Evolutionary conservation across 2,888 invertebrate genomes (phyloP), one percentile per base, ranked within the genome.

Genomic region (Hanleya hanleyi): DNA sequence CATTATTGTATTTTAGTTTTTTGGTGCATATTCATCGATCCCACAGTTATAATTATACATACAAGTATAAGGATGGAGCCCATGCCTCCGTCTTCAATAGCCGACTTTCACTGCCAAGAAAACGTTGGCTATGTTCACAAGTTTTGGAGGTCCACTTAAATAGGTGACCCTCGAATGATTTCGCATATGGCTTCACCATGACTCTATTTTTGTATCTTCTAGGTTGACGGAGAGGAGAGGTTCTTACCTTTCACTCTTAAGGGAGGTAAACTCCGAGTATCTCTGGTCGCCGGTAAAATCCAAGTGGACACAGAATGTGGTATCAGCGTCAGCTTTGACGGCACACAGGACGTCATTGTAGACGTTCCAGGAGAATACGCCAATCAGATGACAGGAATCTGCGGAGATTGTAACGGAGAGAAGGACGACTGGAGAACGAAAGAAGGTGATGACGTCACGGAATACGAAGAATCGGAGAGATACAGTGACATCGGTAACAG

Each of bases 401-500:
- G 74, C 36, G 74, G 74, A 4, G 64, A 74, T 57, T 74, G 74
- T 50, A 65, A 74, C 47, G 67, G 71, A 6, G 36, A 38, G 15
- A 36, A 64, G n/a, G 74, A 73, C 65, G 73, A 73, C 29, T 73
- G 32, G 29, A 73, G 35, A 32, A 74, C 73, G 6, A 71, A 50
- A 41, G 62, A 49, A 12, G 73, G 72, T 22, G 22, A 73, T n/a
- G 73, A 74, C 47, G 36, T 74, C 18, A 38, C 62, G 41, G 29
- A n/a, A 12, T 35, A 36, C n/a, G 49, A 47, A 18, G 7, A 2
- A n/a, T 26, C 62, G 38, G 38, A 74, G 35, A 74, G 61, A 26
- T 72, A 41, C n/a, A 29, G 64, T 15, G 35, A 74, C n/a, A 71
- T 73, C 50, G 73, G 73, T 18, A 75, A 73, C 32, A 73, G 70